A percentile compares a stretch with the other conserved stretches of the same genome.
phyloP scores from a whole-genome alignment of 1,140 invertebrate species.

The Eriocheir sinensis region DNA sequence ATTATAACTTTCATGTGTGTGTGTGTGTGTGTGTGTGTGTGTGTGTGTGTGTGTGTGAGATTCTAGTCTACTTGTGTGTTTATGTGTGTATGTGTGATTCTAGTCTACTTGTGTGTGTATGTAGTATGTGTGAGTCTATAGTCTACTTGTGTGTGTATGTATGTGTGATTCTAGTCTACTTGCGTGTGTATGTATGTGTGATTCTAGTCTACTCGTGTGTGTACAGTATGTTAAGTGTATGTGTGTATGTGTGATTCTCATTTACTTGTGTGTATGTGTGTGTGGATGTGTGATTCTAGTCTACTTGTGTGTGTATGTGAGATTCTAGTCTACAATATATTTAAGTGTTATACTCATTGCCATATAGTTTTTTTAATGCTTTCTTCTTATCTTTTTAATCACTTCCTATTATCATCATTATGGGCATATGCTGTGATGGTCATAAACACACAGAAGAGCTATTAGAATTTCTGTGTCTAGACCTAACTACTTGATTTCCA shows the following conservation, averaged over 20 bases:
- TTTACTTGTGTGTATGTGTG: conserved; percentile 7
- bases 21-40: conserved; percentile 14
- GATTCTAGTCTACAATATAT: too few relatives aligned
- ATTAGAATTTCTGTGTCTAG: too few relatives aligned
- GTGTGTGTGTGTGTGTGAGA: conserved; percentile 13
- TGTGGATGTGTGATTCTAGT: not conserved
- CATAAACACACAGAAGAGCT: too few relatives aligned
- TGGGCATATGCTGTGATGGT: too few relatives aligned
- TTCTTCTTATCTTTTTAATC: too few relatives aligned
- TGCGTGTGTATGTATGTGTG: not conserved
- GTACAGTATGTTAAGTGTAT: not conserved
- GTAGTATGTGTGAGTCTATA: not conserved
- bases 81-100: not conserved
- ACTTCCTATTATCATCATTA: too few relatives aligned
- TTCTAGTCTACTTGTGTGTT: too few relatives aligned
- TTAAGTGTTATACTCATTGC: too few relatives aligned
- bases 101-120: not conserved
- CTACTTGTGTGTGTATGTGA: too few relatives aligned
- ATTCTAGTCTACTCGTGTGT: not conserved
- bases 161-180: not conserved
- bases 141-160: conserved; percentile 4
- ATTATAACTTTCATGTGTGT: not conserved
- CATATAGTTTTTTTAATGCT: too few relatives aligned
- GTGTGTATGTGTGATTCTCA: conserved; percentile 6
- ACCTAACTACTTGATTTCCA: too few relatives aligned